These are phyloP conservation scores for Perodicticus potto DNA, from an alignment of 2,797 vertebrate species.

Conservation along the genomic window DNA sequence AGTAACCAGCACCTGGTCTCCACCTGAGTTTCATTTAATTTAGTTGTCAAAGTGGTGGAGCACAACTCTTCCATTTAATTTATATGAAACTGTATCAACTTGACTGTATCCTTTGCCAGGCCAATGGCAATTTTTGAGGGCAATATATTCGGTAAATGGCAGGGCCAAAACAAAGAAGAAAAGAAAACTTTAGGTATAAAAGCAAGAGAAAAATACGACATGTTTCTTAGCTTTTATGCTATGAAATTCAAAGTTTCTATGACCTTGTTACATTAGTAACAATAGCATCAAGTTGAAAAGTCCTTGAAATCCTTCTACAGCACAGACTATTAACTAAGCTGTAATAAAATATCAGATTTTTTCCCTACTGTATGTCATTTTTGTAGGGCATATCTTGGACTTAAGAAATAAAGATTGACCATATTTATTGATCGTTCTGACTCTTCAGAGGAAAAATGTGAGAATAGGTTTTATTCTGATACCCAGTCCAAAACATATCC, in stretches of 20 bases:
- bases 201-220: background rate
- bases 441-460: conserved; percentile 26
- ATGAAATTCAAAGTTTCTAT: conserved; percentile 20
- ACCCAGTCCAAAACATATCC: background rate
- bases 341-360: conserved; percentile 51
- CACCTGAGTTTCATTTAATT: conserved; percentile 56
- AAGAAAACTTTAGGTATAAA: conserved; percentile 14
- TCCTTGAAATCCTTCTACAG: background rate
- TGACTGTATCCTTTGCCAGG: background rate
- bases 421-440: conserved; percentile 1
- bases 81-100: conserved; percentile 61
- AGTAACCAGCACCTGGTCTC: conserved; percentile 25
- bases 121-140: conserved; percentile 49
- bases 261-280: conserved; percentile 1
- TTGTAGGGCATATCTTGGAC: background rate
- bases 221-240: background rate
- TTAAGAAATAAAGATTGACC: conserved; percentile 35
- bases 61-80: conserved; percentile 21
- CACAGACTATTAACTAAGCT: background rate
- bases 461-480: conserved; percentile 12
- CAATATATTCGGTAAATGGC: background rate
- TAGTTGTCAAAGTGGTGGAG: conserved; percentile 48
- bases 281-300: background rate
- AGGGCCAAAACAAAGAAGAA: conserved; percentile 9
- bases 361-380: background rate